Evolutionary conservation across 2,888 invertebrate species (phyloP).

Genomic region (Andricus curvator): DNA sequence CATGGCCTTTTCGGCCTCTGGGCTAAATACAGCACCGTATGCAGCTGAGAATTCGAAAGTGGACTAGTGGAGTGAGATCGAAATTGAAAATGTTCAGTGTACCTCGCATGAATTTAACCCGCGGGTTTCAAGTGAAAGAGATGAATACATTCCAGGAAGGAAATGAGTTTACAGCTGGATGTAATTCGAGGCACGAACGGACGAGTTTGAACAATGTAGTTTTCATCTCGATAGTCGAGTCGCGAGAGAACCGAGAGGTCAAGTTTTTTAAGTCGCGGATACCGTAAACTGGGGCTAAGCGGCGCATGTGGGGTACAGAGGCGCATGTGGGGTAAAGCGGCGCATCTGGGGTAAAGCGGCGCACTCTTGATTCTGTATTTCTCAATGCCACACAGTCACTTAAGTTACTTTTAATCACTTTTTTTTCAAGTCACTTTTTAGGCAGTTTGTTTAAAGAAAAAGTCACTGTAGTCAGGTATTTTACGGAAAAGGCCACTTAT

Average conservation of each 20-base stretch:
- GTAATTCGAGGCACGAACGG: conserved; percentile 30
- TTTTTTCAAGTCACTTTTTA: too few species aligned
- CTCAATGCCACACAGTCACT: too few species aligned
- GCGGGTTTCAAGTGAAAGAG: conserved; percentile 18
- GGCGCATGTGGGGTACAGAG: too few species aligned
- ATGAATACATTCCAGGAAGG: conserved; percentile 36
- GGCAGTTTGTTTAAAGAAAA: too few species aligned
- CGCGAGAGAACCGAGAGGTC: background rate
- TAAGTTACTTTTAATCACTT: too few species aligned
- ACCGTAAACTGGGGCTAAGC: too few species aligned
- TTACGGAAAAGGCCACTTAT: too few species aligned
- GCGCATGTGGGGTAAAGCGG: too few species aligned
- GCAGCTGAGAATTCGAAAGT: conserved; percentile 37
- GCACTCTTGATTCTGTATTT: too few species aligned
- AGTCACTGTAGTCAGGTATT: too few species aligned
- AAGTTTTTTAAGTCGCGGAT: conserved; percentile 1
- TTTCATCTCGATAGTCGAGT: conserved; percentile 17
- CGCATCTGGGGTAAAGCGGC: too few species aligned
- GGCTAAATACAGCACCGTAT: background rate
- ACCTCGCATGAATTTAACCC: conserved; percentile 29
- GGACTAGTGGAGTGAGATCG: conserved; percentile 45
- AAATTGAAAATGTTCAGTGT: conserved; percentile 56
- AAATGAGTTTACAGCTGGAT: conserved; percentile 33
- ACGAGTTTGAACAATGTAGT: conserved; percentile 33
- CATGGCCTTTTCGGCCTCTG: too few species aligned